Percentiles rank a stretch among this genome's conserved stretches.
phyloP scores from a whole-genome alignment of 1,140 invertebrate genomes.

The Pseudomyrmex cubaensis region DNA sequence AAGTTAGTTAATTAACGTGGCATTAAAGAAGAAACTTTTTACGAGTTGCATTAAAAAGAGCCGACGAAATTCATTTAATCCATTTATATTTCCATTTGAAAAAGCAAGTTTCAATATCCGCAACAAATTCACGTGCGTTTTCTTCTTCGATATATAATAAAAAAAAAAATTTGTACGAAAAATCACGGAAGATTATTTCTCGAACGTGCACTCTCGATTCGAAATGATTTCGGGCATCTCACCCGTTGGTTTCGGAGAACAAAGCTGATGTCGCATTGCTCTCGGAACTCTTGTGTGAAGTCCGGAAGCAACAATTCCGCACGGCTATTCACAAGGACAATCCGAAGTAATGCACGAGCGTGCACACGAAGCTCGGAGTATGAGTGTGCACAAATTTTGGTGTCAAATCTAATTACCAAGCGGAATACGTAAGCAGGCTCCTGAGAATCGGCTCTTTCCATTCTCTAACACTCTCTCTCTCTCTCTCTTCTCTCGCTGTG shows the following conservation, averaged over 20 bases:
- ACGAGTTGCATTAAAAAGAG: neutral
- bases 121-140: neutral
- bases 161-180: neutral
- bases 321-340: conserved; percentile 15
- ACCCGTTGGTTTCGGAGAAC: neutral
- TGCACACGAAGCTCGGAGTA: conserved; percentile 5
- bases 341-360: conserved; percentile 24
- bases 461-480: neutral
- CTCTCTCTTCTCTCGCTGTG: neutral
- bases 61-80: neutral
- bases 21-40: conserved; percentile 11
- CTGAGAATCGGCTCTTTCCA: conserved; percentile 30
- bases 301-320: conserved; percentile 15
- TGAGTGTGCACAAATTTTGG: conserved; percentile 35
- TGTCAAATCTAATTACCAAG: conserved; percentile 56
- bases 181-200: neutral
- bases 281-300: neutral
- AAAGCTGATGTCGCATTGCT: conserved; percentile 8
- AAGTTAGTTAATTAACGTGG: conserved; percentile 29
- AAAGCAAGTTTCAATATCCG: neutral
- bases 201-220: neutral
- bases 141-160: too few species aligned
- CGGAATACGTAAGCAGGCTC: conserved; percentile 39
- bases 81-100: neutral
- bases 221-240: neutral